Evolutionary conservation across 2,797 vertebrate species (phyloP), one percentile per base, ranked within the genome.

Genomic region (Scarus forsteni): DNA sequence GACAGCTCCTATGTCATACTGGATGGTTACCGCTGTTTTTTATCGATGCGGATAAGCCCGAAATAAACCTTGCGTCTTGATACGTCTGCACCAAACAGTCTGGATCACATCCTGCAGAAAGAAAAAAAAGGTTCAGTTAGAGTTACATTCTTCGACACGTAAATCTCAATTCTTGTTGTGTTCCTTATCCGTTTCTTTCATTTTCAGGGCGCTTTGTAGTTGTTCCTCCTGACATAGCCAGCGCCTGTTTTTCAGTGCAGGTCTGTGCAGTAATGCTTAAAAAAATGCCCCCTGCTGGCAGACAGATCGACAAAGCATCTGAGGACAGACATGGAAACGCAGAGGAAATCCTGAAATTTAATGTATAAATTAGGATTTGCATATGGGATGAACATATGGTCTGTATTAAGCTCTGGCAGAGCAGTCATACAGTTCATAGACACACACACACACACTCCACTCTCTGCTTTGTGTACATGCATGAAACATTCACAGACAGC

Each of bases 281-380:
- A 65, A 70, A 77, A 77, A 66, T 69, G 86, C 85, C 92, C 90
- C 86, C 92, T 93, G 85, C 91, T 89, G 93, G 92, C 79, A 91
- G 92, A 93, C 91, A 84, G 51, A 16, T 2, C 66, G 52, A 81
- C 66, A 58, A 68, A 79, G 79, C 66, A 80, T 67, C n/a, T 39
- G 44, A 66, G 49, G 54, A 76, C 42, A 77, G 72, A 85, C 79
- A 40, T 54, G 60, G 53, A 48, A 48, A 67, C 42, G 51, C 59
- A 67, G 40, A 66, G 15, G 16, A 85, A 81, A 86, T 81, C 73
- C 71, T 82, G 7, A 54, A 65, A 79, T 70, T 63, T 56, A 44
- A 78, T 39, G 66, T 71, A 61, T 51, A 57, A 82, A 68, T 68
- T 36, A 0, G 44, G 59, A 77, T 78, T 77, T 79, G 48, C 51